Evolutionary conservation across 92 coral and sea anemone species (phyloP), one percentile per base, ranked within the genome.

Genomic region (Epizoanthus rinbou): DNA sequence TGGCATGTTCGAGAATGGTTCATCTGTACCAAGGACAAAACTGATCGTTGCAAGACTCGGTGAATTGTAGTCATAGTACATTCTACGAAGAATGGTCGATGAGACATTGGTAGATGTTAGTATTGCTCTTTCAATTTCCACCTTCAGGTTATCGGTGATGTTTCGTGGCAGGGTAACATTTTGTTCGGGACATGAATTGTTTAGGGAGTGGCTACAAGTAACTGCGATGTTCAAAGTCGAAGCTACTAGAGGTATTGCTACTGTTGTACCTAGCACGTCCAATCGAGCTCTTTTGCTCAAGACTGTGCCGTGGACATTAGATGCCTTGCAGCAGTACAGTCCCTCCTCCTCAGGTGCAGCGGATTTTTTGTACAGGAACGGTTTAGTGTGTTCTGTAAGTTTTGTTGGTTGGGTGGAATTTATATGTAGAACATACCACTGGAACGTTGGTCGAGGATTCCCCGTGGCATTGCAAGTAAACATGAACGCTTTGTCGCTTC

Each of bases 381-480:
- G 72, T 5, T 52, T 66, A 8, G 56, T 69, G 47, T 45, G 16
- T 50, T 88, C 80, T 5, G 69, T 3, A 4, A 63, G 78, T 28
- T 63, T 56, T 17, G 31, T 87, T 22, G 75, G 33, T 3, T 19
- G 25, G 25, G 21, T 69, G 35, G 68, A 15, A 22, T 84, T 80
- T 56, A 39, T 56, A 22, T 74, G 74, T 19, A 54, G 28, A 37
- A 85, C 69, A 63, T 83, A 88, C 91, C 91, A 88, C 25, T 3
- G 43, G 43, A 37, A 37, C 43, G 43, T 37, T 37, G 91, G 91
- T 9, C 53, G 82, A 16, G 91, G 91, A 11, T 31, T n/a, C 21
- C 91, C 91, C 0, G 73, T 66, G 50, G 88, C 65, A 79, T 85
- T 85, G 84, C 91, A 88, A 14, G 22, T 15, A 23, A 88, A 68